A percentile compares a stretch with the other conserved stretches of the same genome.
Conservation (phyloP, 2,797 vertebrate species). For the Anabacerthia variegaticeps region DNA sequence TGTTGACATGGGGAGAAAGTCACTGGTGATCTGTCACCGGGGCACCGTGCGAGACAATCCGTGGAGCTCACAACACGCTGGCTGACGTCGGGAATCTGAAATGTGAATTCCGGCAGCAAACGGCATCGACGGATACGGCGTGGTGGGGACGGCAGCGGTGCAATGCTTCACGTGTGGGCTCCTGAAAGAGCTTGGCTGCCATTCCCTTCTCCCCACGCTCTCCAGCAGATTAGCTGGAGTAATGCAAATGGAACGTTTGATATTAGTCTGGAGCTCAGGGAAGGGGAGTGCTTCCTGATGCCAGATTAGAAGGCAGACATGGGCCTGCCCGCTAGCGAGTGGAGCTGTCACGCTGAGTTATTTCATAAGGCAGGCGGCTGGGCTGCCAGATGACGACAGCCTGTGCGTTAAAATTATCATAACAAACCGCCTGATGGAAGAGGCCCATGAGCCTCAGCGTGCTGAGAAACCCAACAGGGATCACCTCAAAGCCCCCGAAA, state of each 20-base stretch:
- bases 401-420: neutral
- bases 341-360: neutral
- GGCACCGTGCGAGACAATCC: fast-evolving
- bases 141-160: neutral
- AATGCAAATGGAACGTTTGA: neutral
- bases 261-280: neutral
- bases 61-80: fast-evolving
- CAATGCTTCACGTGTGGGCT: neutral
- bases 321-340: constrained; percentile 1
- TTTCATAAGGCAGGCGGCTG: neutral
- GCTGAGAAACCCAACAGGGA: neutral
- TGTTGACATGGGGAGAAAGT: neutral
- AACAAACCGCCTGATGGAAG: neutral
- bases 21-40: neutral
- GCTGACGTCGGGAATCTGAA: neutral
- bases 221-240: neutral
- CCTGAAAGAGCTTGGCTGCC: neutral
- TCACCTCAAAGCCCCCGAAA: neutral
- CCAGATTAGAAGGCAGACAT: constrained; percentile 28
- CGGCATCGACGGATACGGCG: fast-evolving
- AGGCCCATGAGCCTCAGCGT: fast-evolving
- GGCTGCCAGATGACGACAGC: constrained; percentile 43
- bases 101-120: neutral
- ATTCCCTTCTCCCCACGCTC: neutral
- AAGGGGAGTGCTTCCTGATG: constrained; percentile 24